These are phyloP conservation scores for Nasua narica DNA, from an alignment of 2,797 vertebrate species.

Conservation along the genomic window DNA sequence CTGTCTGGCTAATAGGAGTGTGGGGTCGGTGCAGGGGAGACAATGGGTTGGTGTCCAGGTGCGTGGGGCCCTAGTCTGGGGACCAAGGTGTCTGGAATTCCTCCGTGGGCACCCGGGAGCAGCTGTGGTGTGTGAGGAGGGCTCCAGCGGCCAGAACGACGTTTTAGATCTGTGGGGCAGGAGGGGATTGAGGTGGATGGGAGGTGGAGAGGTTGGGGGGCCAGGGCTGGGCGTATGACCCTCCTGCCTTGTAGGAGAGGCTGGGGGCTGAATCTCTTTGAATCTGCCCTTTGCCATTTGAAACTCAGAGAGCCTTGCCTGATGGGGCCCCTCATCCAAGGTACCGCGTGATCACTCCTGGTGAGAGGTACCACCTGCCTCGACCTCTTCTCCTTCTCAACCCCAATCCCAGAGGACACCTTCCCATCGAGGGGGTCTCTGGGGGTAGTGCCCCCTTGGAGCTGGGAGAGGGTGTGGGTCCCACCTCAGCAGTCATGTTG, in stretches of 20 bases:
- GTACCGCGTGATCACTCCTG: background rate
- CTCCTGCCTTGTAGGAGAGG: background rate
- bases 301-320: background rate
- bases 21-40: background rate
- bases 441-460: accelerated
- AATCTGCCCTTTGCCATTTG: background rate
- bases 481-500: background rate
- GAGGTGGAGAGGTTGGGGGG: background rate
- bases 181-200: background rate
- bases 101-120: background rate
- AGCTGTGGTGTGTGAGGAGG: background rate
- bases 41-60: background rate
- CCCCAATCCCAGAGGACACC: background rate
- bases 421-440: background rate
- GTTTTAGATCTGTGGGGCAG: background rate
- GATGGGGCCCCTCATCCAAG: background rate
- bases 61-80: background rate
- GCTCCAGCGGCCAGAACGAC: background rate
- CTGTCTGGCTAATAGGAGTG: background rate
- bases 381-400: background rate
- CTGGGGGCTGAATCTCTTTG: background rate
- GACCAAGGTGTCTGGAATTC: background rate
- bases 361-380: background rate
- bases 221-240: background rate
- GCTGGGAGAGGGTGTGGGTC: background rate